These are phyloP conservation scores for Okamejei kenojei DNA, from an alignment of 2,797 vertebrate genomes.

Conservation along the genomic window DNA sequence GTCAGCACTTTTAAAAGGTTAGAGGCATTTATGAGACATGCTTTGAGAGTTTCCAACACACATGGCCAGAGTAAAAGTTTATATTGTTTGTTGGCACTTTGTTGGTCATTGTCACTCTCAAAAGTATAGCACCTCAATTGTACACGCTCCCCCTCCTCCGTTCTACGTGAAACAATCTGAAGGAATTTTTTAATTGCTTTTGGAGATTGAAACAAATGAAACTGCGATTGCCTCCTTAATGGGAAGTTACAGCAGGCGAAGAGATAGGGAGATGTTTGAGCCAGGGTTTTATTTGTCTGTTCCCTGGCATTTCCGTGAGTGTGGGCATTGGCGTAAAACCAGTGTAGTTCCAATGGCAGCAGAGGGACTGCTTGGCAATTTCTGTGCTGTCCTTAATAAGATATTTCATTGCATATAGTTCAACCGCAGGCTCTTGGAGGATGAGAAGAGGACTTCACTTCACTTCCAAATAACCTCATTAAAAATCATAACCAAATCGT, in stretches of 20 bases:
- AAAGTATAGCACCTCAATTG: not conserved
- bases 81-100: not conserved
- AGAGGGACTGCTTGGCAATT: not conserved
- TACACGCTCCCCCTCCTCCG: not conserved
- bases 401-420: not conserved
- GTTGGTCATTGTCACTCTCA: not conserved
- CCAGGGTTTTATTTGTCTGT: not conserved
- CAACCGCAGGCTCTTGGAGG: not conserved
- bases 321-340: not conserved
- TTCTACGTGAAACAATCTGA: not conserved
- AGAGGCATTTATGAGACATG: constrained; percentile 22
- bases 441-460: not conserved
- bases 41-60: constrained; percentile 16
- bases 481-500: not conserved
- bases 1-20: constrained; percentile 38
- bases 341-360: not conserved
- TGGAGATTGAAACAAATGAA: not conserved
- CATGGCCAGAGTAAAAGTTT: not conserved
- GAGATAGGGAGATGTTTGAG: too few relatives aligned
- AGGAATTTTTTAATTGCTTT: not conserved
- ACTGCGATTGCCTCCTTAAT: not conserved
- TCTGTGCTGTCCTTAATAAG: not conserved
- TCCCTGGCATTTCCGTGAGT: not conserved
- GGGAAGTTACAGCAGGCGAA: not conserved
- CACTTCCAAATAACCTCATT: not conserved